Percentiles rank a stretch among this genome's conserved stretches.
Evolutionary conservation across 2,797 vertebrate genomes (phyloP).

Genomic region (Chrysocyon brachyurus): DNA sequence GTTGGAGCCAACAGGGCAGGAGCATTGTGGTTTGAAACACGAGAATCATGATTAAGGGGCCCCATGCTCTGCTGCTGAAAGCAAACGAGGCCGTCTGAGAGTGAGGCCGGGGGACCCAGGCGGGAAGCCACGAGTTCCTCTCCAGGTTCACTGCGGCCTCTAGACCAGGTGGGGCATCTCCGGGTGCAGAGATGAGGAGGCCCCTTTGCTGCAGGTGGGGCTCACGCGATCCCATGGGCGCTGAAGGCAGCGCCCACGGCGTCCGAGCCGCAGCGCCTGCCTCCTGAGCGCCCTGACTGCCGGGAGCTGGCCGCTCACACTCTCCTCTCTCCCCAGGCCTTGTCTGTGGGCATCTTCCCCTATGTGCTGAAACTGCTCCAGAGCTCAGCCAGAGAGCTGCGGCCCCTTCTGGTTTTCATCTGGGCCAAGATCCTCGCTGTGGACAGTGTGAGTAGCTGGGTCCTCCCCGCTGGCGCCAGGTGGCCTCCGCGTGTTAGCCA

Average conservation of each 20-base stretch:
- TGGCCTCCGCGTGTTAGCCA: neutral
- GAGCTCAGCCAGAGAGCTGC: constrained; percentile 97
- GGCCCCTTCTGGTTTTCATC: constrained; percentile 98
- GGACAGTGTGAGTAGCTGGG: constrained; percentile 95
- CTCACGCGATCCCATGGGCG: neutral
- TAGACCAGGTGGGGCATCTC: neutral
- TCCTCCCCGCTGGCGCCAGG: neutral
- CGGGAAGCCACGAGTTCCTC: neutral
- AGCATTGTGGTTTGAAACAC: fast-evolving
- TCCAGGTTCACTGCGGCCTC: neutral
- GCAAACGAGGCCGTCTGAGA: neutral
- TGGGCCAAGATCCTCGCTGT: constrained; percentile 99
- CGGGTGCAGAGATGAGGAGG: neutral
- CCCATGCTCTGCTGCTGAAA: neutral
- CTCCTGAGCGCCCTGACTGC: fast-evolving
- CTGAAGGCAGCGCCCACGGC: fast-evolving
- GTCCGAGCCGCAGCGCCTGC: fast-evolving
- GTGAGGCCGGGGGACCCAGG: fast-evolving
- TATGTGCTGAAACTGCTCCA: constrained; percentile 98
- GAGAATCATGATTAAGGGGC: too few relatives aligned
- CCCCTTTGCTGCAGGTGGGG: neutral
- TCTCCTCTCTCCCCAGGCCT: constrained; percentile 89
- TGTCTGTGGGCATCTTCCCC: constrained; percentile 98
- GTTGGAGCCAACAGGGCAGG: neutral
- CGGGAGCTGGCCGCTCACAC: fast-evolving